Conservation (phyloP, 2,888 invertebrate species). For the Drosophila tanythrix region DNA sequence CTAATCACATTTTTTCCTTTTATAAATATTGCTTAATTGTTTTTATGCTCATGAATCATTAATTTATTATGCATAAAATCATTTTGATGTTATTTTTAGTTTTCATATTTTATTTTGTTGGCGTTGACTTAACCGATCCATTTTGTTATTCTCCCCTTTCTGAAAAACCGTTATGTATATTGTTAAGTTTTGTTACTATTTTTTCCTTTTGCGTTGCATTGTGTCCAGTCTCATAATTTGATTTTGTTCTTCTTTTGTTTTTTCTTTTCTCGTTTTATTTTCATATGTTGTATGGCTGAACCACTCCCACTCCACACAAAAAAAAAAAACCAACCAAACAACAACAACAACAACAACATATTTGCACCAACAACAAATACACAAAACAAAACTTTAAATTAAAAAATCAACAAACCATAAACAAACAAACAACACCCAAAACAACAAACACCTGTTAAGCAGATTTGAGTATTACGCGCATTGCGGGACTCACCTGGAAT, state of each 20-base stretch:
- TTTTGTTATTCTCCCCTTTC: not conserved
- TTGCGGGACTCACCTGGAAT: constrained; percentile 89
- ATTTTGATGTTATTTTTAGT: constrained; percentile 26
- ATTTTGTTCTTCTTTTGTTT: constrained; percentile 78
- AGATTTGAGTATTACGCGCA: constrained; percentile 90
- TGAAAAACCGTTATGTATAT: constrained; percentile 31
- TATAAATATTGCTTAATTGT: constrained; percentile 10
- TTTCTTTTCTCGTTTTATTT: constrained; percentile 79
- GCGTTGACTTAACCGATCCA: constrained; percentile 40
- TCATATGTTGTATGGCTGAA: constrained; percentile 77
- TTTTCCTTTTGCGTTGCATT: constrained; percentile 55
- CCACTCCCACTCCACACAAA: constrained; percentile 47
- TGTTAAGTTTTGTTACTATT: constrained; percentile 62
- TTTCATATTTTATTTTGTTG: constrained; percentile 17
- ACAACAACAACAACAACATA: constrained; percentile 32
- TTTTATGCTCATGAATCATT: constrained; percentile 30
- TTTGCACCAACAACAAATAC: constrained; percentile 47
- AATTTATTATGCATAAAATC: constrained; percentile 32
- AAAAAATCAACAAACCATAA: constrained; percentile 26
- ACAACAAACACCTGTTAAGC: constrained; percentile 61
- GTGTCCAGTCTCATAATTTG: constrained; percentile 75
- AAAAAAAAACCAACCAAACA: constrained; percentile 31
- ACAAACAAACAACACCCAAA: constrained; percentile 11
- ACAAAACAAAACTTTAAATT: constrained; percentile 37
- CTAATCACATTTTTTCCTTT: constrained; percentile 28